Conservation (phyloP, 2,797 vertebrate genomes). For the Vireo griseus region DNA sequence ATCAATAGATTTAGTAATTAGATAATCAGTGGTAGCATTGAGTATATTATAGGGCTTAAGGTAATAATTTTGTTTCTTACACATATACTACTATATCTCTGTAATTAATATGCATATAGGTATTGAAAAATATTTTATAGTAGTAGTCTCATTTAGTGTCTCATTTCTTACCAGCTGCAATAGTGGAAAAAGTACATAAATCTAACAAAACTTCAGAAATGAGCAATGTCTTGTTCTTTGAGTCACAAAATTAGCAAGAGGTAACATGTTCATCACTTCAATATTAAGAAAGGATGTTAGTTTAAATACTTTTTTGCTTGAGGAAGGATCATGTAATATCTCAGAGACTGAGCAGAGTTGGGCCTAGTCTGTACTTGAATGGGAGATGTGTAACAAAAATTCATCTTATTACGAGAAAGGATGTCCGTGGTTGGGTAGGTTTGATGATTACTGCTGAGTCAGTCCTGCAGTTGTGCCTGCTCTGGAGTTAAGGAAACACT, state of each 20-base stretch:
- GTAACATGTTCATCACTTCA: constrained; percentile 15
- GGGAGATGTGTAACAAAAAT: background rate
- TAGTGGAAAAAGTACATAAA: background rate
- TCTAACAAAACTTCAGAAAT: background rate
- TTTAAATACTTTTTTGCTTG: constrained; percentile 1
- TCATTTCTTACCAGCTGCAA: background rate
- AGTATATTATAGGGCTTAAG: background rate
- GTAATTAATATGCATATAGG: background rate
- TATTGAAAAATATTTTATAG: background rate
- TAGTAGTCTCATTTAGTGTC: background rate
- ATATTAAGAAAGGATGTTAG: background rate
- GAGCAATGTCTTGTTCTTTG: constrained; percentile 4
- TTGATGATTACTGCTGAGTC: constrained; percentile 14
- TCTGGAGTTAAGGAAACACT: background rate
- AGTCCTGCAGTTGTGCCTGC: background rate
- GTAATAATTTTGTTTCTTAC: background rate
- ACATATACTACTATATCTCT: background rate
- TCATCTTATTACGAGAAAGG: background rate
- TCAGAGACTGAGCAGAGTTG: background rate
- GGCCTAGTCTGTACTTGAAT: constrained; percentile 27
- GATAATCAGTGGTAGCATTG: background rate
- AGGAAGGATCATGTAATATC: background rate
- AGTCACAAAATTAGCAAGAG: constrained; percentile 47
- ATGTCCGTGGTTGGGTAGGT: background rate
- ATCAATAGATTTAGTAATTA: background rate